Conservation (phyloP, 2,888 invertebrate genomes). For the Itoplectis maculator region DNA sequence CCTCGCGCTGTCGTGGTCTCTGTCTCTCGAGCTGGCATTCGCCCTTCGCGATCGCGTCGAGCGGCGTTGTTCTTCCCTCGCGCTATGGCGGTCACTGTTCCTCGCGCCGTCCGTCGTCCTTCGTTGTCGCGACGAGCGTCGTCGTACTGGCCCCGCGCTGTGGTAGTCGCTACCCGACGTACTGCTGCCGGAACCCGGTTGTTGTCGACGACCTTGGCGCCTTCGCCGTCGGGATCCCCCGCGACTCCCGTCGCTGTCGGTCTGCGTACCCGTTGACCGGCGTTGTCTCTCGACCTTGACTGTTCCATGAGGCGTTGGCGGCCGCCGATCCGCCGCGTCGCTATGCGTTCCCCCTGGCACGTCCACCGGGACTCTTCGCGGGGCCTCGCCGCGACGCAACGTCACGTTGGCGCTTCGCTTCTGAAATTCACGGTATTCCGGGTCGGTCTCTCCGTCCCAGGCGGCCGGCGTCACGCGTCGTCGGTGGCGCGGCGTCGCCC, state of each 20-base stretch:
- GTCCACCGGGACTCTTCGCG: slow-evolving; percentile 3
- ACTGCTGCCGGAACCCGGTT: too few relatives aligned
- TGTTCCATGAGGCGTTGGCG: neutral
- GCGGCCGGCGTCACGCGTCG: neutral
- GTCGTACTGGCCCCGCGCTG: too few relatives aligned
- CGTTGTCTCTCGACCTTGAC: too few relatives aligned
- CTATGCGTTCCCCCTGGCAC: neutral
- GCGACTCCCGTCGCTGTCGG: neutral
- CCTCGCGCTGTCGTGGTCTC: too few relatives aligned
- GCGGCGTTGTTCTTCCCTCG: too few relatives aligned
- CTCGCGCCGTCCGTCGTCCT: too few relatives aligned
- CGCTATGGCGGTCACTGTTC: too few relatives aligned
- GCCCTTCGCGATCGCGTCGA: too few relatives aligned
- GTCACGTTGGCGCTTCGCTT: neutral
- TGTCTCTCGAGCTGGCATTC: too few relatives aligned
- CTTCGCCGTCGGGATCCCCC: neutral
- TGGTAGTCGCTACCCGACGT: too few relatives aligned
- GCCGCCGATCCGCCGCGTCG: neutral
- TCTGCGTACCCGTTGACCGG: neutral
- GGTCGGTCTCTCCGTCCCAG: neutral
- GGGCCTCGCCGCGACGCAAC: neutral
- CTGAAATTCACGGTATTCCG: neutral
- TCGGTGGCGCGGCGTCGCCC: neutral
- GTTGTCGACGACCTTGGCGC: too few relatives aligned
- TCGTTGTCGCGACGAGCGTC: too few relatives aligned